phyloP scores from a whole-genome alignment of 53 echinoderm and acorn worm genomes.

The Stichopus horrens region DNA sequence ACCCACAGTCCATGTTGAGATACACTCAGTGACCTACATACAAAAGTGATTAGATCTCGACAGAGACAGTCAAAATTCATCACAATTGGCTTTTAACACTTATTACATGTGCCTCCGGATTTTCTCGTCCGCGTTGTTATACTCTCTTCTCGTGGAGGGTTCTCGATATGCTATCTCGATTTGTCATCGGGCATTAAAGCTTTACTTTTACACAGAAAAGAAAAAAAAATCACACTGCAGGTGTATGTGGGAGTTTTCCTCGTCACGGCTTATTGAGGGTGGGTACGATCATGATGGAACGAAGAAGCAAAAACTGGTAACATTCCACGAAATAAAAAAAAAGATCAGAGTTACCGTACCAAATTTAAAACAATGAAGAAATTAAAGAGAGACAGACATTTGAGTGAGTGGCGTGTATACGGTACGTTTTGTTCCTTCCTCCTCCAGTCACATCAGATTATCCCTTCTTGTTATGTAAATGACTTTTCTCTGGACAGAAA shows the following conservation, averaged over 20 bases:
- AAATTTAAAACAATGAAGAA: no score
- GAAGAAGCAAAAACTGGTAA: no score
- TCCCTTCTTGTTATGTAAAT: no score
- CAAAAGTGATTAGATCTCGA: background rate
- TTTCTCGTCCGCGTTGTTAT: background rate
- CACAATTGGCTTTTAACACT: conserved; percentile 25
- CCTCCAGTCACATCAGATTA: no score
- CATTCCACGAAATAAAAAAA: no score
- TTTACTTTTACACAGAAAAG: background rate
- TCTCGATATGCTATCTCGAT: background rate
- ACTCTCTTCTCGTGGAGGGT: background rate
- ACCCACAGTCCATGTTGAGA: background rate
- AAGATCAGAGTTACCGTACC: no score
- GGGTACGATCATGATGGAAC: no score
- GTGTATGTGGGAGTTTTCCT: background rate
- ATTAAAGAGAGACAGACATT: no score
- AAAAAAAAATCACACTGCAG: background rate
- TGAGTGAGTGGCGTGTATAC: no score
- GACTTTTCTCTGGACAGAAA: no score
- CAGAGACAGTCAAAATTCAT: background rate
- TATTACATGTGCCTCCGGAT: conserved; percentile 18
- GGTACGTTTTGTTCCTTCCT: no score
- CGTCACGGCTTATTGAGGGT: background rate
- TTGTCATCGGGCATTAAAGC: background rate
- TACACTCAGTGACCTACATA: background rate